phyloP scores from a whole-genome alignment of 1,140 invertebrate species.

The Uloborus diversus region DNA sequence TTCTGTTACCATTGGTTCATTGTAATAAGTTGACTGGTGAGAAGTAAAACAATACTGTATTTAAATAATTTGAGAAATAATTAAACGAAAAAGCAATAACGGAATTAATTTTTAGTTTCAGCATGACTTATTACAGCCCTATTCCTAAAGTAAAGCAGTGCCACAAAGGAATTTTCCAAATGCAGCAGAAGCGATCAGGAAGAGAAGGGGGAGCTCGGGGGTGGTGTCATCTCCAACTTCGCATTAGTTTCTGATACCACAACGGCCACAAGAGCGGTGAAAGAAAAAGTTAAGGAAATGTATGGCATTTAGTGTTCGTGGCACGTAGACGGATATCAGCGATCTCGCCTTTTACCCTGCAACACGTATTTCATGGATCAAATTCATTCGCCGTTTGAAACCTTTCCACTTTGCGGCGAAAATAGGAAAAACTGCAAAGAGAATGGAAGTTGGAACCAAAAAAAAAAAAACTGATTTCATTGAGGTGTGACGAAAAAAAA shows the following conservation, averaged over 20 bases:
- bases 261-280: background rate
- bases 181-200: background rate
- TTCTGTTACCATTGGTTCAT: too few species aligned
- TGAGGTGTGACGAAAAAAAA: too few species aligned
- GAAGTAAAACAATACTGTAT: too few species aligned
- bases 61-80: too few species aligned
- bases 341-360: constrained; percentile 9
- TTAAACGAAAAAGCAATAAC: too few species aligned
- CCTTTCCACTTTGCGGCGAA: constrained; percentile 28
- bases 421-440: constrained; percentile 34
- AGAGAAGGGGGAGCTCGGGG: constrained; percentile 9
- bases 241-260: background rate
- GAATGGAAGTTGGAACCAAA: background rate
- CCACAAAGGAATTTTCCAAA: background rate
- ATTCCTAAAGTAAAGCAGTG: too few species aligned
- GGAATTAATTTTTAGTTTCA: constrained; percentile 21
- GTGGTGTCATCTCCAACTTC: background rate
- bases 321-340: constrained; percentile 40
- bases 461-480: too few species aligned
- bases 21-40: too few species aligned
- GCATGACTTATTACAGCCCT: constrained; percentile 20
- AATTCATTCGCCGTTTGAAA: constrained; percentile 50
- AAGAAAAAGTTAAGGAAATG: constrained; percentile 37
- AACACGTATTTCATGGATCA: constrained; percentile 47
- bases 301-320: constrained; percentile 38